Evolutionary conservation across 2,113 vertebrate genomes (phyloP), one percentile per base, ranked within the genome.

Genomic region (Antechinus flavipes): DNA sequence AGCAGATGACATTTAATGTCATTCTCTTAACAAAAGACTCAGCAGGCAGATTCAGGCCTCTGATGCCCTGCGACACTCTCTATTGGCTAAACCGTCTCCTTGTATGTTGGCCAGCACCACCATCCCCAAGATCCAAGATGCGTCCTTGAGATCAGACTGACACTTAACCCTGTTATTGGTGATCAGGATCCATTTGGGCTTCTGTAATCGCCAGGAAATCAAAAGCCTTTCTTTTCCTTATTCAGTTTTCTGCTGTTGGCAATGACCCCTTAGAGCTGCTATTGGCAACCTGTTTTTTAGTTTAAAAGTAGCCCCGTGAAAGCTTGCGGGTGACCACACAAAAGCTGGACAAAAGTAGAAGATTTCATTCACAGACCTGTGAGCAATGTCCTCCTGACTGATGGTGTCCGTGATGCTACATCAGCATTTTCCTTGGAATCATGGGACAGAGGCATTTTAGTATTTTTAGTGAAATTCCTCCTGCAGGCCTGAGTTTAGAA

Each of bases 61-160:
- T 30, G 27, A 30, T 2, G 27, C 90, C 91, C 96, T 55, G 84
- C 6, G 54, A 8, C 93, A 25, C 42, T 76, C 92, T 91, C 27
- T 27, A 12, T 30, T 61, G 27, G 30, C 89, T 95, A 89, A 93
- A 56, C 56, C 50, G 93, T 91, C 92, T 16, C 89, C 22, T 92
- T 92, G 93, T 22, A 54, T 52, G 7, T 92, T 92, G 91, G 90
- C 52, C 93, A 91, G 84, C 92, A 93, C 93, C 91, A 92, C 42
- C 91, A 8, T 96, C 93, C 56, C 76, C 97, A 53, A 89, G 90
- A 93, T 84, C 11, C 30, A 54, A 27, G 61, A 96, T 23, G 89
- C 89, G 93, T 68, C 54, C 84, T 12, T 30, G 58, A 61, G 58
- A 30, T 10, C 27, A 11, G 11, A 12, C 1, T 2, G 27, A 30